Evolutionary conservation across 1,140 invertebrate species (phyloP), one percentile per base, ranked within the genome.

Genomic region (Melipona quadrifasciata): DNA sequence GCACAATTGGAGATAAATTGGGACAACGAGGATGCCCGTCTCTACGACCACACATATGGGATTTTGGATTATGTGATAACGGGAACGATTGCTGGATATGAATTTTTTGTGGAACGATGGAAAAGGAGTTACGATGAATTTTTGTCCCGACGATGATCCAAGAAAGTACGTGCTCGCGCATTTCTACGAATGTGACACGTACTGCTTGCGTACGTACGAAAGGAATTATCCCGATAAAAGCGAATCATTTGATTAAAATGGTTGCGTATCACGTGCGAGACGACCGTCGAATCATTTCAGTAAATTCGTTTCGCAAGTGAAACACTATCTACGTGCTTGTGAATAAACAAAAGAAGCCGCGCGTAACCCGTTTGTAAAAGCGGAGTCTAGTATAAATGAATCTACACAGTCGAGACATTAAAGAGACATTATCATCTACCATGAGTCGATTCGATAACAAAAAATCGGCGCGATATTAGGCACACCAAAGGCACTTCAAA

Each of bases 401-500:
- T 73, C 79, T 64, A 64, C 24, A 31, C 27, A n/a, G 34, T n/a
- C 51, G 34, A 58, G n/a, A 76, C 21, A 11, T 34, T 47, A 61
- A 61, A 24, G 24, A 76, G 73, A 31, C 16, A 12, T 19, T 58
- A 31, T 34, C 53, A 31, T 47, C 53, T 16, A 27, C 1, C 76
- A n/a, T 10, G 19, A 17, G 3, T 11, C 51, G 19, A 47, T 21
- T 4, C 72, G n/a, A n/a, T n/a, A 27, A 27, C 8, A 19, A 47
- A 39, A 11, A 47, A 19, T 51, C 16, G n/a, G 19, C 47, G 71
- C 17, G 61, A 57, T 84, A 84, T 84, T 84, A 84, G 82, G 8
- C 82, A 84, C 82, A 84, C 31, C 82, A 84, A 82, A 77, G 81
- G 55, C 82, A 79, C 75, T 84, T 70, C 74, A 83, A 83, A 64